Evolutionary conservation across 2,888 invertebrate genomes (phyloP), one percentile per base, ranked within the genome.

Genomic region (Chrysotoxum bicinctum): DNA sequence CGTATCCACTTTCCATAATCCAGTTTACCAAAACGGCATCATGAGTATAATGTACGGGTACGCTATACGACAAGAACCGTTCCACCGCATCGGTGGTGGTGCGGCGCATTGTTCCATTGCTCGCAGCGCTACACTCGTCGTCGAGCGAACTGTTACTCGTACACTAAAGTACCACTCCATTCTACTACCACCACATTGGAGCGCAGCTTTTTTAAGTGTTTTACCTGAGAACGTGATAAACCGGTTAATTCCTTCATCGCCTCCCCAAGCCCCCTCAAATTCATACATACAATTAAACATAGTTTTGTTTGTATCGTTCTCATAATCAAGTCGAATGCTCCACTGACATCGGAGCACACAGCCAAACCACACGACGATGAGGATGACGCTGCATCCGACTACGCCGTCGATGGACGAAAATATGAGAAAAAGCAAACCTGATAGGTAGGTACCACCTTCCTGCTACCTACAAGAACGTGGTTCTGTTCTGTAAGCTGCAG

Each of bases 21-120:
- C 43, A 68, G 75, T 80, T 85, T 72, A 37, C 23, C 60, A 52
- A 76, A 76, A 80, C 84, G 84, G 84, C 72, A 85, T 6, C 80
- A 23, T 76, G 84, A 84, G 84, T 80, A 79, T 40, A 64, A 12
- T 26, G 45, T 4, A 30, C n/a, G n/a, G n/a, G n/a, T n/a, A n/a
- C n/a, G 10, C 43, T 80, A 3, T 32, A 85, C 80, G 37, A 80
- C 84, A 73, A 85, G 80, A 85, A 85, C 84, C 75, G 84, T 85
- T 85, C 56, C 66, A 45, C n/a, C 23, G 1, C 3, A 19, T 4
- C 54, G 16, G n/a, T 14, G 12, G 48, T 48, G 5, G 23, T 7
- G 48, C 21, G 48, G 7, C 21, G 7, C 84, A 80, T 80, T 80
- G 80, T 68, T 56, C 58, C 68, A 58, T 52, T 74, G 69, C 78